Base-by-base conservation (phyloP, 2,888 invertebrate genomes). In the Copidosoma aretas region DNA sequence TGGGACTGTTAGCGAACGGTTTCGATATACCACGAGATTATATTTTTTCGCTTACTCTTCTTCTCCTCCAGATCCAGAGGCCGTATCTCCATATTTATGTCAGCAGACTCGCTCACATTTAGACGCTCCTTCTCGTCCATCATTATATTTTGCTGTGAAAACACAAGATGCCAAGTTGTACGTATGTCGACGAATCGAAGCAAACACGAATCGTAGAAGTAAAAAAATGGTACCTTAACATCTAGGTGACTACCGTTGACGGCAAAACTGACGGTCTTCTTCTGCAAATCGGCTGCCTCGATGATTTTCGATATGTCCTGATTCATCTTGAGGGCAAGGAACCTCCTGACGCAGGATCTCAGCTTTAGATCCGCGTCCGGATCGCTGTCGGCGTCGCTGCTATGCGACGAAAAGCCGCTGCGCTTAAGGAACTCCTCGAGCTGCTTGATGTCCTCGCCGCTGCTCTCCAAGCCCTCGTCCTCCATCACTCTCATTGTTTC, bases 181-280 rank as follows among this genome's bases (percentile, higher is more conserved):
- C 14, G 41, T 10, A 41, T 41, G 41, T 10, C 14, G 10, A 41
- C 8, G 41, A 8, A 41, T 41, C 14, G 14, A 8, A 41, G 41
- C 41, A 41, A 14, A 41, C 14, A 56, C 32, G 15, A 61, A 25
- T n/a, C 39, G 19, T 51, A 53, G 25, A 19, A 65, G 21, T 49
- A 19, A 32, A 10, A 32, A 32, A 32, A 32, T n/a, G 10, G 25
- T 70, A 86, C 74, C 86, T 85, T 82, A 86, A 86, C 75, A 84
- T 84, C 79, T 83, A 86, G 76, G 85, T 86, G 81, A 88, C 89
- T 79, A 75, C 78, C 77, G 73, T 80, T 77, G 32, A 81, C 89
- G 60, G 91, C 91, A 83, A 93, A 93, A 84, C 92, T 93, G 73
- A 93, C 92, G 74, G 90, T 90, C 82, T 93, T 93, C 82, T 90